Conservation (phyloP, 2,888 invertebrate genomes). For the Tipula unca region DNA sequence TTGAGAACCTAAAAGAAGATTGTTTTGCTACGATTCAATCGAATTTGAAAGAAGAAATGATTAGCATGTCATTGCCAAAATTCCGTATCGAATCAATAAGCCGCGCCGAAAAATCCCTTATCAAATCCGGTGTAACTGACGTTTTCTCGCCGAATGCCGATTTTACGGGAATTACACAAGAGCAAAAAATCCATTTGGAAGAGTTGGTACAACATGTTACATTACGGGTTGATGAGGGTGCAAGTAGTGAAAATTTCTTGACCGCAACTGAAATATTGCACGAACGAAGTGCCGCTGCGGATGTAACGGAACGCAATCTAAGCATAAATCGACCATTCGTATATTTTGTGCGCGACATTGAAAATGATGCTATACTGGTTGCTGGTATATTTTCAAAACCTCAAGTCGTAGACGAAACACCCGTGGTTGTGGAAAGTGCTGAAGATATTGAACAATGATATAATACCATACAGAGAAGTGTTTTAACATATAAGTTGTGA, state of each 20-base stretch:
- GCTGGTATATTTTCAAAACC: conserved; percentile 52
- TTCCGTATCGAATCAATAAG: conserved; percentile 57
- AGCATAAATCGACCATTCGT: conserved; percentile 53
- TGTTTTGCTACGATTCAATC: conserved; percentile 44
- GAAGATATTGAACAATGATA: not conserved
- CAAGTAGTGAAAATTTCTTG: conserved; percentile 43
- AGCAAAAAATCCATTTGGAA: conserved; percentile 54
- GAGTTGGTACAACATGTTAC: conserved; percentile 58
- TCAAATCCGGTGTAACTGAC: conserved; percentile 49
- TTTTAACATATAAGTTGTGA: not conserved
- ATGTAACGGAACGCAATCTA: conserved; percentile 37
- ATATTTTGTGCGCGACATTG: conserved; percentile 52
- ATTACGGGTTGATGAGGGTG: conserved; percentile 52
- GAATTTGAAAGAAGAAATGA: conserved; percentile 41
- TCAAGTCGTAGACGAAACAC: conserved; percentile 27
- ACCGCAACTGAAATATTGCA: conserved; percentile 25
- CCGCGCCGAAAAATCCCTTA: conserved; percentile 50
- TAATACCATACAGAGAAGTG: not conserved
- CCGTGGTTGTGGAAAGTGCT: not conserved
- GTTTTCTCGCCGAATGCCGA: conserved; percentile 54
- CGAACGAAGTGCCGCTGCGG: conserved; percentile 18
- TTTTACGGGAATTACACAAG: conserved; percentile 49
- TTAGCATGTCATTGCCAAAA: conserved; percentile 49
- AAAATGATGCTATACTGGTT: conserved; percentile 50
- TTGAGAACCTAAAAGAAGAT: conserved; percentile 46